Evolutionary conservation across 2,888 invertebrate genomes (phyloP).

Genomic region (Papilio protenor): DNA sequence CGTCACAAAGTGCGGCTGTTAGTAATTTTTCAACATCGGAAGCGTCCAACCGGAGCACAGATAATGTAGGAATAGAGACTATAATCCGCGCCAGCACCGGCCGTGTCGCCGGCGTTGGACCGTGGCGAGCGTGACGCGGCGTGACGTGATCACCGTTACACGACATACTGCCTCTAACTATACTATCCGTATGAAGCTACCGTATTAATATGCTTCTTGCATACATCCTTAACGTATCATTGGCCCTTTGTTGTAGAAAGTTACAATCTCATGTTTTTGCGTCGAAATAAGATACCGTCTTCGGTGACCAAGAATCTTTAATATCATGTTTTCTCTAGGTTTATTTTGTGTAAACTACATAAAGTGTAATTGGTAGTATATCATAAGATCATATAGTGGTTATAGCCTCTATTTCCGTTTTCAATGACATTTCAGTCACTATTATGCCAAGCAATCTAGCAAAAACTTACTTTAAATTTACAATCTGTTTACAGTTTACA

Average conservation of each 20-base stretch:
- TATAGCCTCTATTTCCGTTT: neutral
- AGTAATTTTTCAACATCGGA: neutral
- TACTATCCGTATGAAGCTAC: constrained; percentile 22
- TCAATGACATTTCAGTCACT: no score
- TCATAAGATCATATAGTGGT: no score
- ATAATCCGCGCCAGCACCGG: constrained; percentile 46
- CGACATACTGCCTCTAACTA: constrained; percentile 66
- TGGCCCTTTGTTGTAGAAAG: constrained; percentile 24
- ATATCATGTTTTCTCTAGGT: neutral
- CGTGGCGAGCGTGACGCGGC: constrained; percentile 55
- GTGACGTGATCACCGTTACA: constrained; percentile 70
- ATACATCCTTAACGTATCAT: constrained; percentile 25
- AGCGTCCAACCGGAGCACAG: neutral
- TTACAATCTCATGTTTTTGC: constrained; percentile 7
- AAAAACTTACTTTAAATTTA: neutral
- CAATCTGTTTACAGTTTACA: constrained; percentile 31
- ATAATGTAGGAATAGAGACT: constrained; percentile 42
- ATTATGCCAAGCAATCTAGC: neutral
- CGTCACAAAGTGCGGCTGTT: neutral
- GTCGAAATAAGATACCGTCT: neutral
- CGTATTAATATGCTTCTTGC: constrained; percentile 39
- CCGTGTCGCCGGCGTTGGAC: constrained; percentile 47
- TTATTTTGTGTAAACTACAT: no score
- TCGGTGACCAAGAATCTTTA: neutral
- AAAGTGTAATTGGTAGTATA: no score